A percentile compares a stretch with the other conserved stretches of the same genome.
These are phyloP conservation scores for Bunonema sp. DNA, from an alignment of 2,888 invertebrate genomes.

Conservation along the genomic window DNA sequence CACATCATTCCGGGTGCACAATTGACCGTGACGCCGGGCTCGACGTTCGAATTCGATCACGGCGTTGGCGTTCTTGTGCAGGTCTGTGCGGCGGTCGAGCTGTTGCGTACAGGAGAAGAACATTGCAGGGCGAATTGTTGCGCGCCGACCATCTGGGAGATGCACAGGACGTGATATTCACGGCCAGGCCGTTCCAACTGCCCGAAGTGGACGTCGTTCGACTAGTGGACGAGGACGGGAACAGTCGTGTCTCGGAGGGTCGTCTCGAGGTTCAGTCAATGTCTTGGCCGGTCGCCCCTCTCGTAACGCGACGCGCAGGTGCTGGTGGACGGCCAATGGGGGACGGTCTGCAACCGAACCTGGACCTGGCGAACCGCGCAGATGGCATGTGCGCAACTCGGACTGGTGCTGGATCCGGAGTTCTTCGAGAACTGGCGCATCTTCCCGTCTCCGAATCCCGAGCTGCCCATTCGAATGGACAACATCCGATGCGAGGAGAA, in stretches of 20 bases:
- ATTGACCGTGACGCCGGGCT: conserved; percentile 71
- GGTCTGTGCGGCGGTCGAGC: conserved; percentile 4
- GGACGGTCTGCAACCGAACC: conserved; percentile 86
- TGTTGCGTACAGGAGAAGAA: background rate
- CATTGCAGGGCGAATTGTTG: conserved; percentile 27
- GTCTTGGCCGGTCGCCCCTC: background rate
- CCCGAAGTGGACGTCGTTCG: conserved; percentile 22
- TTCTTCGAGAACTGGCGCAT: conserved; percentile 54
- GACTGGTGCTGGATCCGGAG: conserved; percentile 73
- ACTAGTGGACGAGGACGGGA: conserved; percentile 36
- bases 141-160: conserved; percentile 23
- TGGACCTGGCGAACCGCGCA: conserved; percentile 84
- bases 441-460: conserved; percentile 28
- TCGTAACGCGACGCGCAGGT: conserved; percentile 51
- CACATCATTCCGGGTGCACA: conserved; percentile 81
- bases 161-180: conserved; percentile 26
- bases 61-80: conserved; percentile 88
- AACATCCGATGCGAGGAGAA: conserved; percentile 72
- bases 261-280: conserved; percentile 51
- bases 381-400: conserved; percentile 82
- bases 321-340: conserved; percentile 72
- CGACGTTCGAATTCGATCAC: conserved; percentile 71
- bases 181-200: conserved; percentile 19
- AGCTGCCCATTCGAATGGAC: conserved; percentile 49
- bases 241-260: conserved; percentile 56